These are phyloP conservation scores for Orchestes rusci DNA, from an alignment of 2,888 invertebrate genomes.

Conservation along the genomic window DNA sequence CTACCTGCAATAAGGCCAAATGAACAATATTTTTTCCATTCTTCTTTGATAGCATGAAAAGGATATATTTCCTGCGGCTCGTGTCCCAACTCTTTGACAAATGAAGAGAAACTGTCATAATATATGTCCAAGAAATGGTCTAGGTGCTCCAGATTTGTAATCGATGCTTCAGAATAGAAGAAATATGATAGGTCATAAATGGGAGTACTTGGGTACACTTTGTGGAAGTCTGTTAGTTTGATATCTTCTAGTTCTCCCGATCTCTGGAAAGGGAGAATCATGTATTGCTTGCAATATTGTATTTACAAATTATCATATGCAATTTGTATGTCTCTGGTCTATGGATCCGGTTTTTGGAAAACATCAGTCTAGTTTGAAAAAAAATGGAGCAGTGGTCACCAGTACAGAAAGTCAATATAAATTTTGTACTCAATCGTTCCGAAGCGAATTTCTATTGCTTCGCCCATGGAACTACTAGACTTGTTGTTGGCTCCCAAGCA, in stretches of 20 bases:
- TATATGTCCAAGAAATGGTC: conserved; percentile 32
- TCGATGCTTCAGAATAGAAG: conserved; percentile 31
- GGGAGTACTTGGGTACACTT: conserved; percentile 17
- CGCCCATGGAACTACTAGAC: no score
- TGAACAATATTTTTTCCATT: conserved; percentile 15
- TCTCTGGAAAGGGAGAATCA: not conserved
- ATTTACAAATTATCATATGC: no score
- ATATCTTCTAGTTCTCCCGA: conserved; percentile 4
- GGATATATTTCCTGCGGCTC: conserved; percentile 22
- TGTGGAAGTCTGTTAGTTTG: conserved; percentile 13
- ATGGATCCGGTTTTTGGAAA: no score
- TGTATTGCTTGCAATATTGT: no score
- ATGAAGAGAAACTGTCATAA: conserved; percentile 28
- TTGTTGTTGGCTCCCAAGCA: no score
- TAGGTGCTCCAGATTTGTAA: conserved; percentile 28
- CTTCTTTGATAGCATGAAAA: conserved; percentile 6
- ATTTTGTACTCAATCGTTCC: no score
- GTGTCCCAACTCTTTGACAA: conserved; percentile 26
- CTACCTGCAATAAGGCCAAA: conserved; percentile 7
- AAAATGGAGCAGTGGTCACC: no score
- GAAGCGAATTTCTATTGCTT: no score
- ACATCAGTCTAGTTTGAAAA: no score
- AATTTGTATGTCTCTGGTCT: no score
- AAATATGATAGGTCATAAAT: conserved; percentile 33
- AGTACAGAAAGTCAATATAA: no score